Percentiles rank a stretch among this genome's conserved stretches.
phyloP scores from a whole-genome alignment of 2,888 invertebrate species.

The Andrena hattorfiana region DNA sequence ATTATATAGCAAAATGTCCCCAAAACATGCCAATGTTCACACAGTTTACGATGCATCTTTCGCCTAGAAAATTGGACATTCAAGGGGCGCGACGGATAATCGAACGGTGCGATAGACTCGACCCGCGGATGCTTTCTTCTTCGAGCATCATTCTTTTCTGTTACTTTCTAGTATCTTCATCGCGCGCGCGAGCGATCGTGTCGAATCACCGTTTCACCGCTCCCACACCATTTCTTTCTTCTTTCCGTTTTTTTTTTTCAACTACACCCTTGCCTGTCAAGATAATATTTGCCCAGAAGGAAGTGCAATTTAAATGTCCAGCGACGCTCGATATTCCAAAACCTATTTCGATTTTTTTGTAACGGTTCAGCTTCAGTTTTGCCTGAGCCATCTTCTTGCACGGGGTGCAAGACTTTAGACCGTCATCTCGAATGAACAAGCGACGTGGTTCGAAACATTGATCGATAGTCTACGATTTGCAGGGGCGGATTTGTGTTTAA shows the following conservation, averaged over 20 bases:
- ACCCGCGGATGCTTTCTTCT: constrained; percentile 46
- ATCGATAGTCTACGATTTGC: not conserved
- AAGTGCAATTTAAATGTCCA: not conserved
- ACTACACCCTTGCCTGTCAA: not conserved
- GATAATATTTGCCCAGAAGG: constrained; percentile 28
- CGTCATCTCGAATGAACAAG: too few relatives aligned
- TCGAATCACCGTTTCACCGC: constrained; percentile 10
- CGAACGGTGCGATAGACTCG: constrained; percentile 36
- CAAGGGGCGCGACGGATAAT: constrained; percentile 39
- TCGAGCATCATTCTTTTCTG: not conserved
- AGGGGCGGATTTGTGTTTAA: too few relatives aligned
- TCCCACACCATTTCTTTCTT: too few relatives aligned
- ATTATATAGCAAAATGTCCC: too few relatives aligned
- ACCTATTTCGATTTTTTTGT: too few relatives aligned
- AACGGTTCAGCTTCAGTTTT: too few relatives aligned
- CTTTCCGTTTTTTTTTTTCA: too few relatives aligned
- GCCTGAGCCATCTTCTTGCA: too few relatives aligned
- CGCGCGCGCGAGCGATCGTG: constrained; percentile 42
- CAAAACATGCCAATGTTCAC: too few relatives aligned
- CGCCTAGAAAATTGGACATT: constrained; percentile 38
- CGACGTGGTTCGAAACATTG: too few relatives aligned
- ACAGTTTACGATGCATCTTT: constrained; percentile 11
- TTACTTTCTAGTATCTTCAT: constrained; percentile 2
- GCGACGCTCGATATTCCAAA: too few relatives aligned
- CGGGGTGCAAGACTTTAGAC: too few relatives aligned